phyloP scores from a whole-genome alignment of 1,140 invertebrate species.

The Sitodiplosis mosellana region DNA sequence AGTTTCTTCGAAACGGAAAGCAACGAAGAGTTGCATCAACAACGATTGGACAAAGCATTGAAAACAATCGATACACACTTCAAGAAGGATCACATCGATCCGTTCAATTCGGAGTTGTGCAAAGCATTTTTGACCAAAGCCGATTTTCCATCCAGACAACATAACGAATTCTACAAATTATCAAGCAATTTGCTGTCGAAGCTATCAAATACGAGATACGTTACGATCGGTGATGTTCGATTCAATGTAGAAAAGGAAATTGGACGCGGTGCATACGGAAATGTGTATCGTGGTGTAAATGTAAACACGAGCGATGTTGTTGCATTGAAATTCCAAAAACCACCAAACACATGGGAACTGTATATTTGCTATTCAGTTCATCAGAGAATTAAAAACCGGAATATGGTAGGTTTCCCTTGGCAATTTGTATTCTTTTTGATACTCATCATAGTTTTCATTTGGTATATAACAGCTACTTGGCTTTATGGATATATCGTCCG shows the following conservation, averaged over 20 bases:
- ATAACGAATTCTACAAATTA: slow-evolving; percentile 19
- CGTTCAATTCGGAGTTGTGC: slow-evolving; percentile 36
- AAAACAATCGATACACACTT: slow-evolving; percentile 19
- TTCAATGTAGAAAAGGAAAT: slow-evolving; percentile 55
- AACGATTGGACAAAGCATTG: slow-evolving; percentile 17
- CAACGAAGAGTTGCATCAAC: slow-evolving; percentile 18
- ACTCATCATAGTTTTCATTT: neutral
- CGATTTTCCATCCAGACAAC: slow-evolving; percentile 26
- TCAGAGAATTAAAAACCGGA: slow-evolving; percentile 39
- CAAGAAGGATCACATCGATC: slow-evolving; percentile 27
- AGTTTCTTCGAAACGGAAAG: slow-evolving; percentile 24
- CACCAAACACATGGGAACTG: slow-evolving; percentile 61
- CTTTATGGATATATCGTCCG: slow-evolving; percentile 45
- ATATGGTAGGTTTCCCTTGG: slow-evolving; percentile 30
- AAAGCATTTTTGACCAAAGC: slow-evolving; percentile 33
- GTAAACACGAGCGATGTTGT: slow-evolving; percentile 36
- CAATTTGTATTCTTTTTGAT: neutral
- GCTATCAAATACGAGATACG: slow-evolving; percentile 28
- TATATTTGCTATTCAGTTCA: slow-evolving; percentile 64
- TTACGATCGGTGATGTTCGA: slow-evolving; percentile 32
- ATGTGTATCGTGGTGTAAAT: slow-evolving; percentile 31
- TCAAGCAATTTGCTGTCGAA: slow-evolving; percentile 22
- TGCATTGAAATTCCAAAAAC: slow-evolving; percentile 59
- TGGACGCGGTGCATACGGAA: slow-evolving; percentile 56
- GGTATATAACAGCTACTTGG: slow-evolving; percentile 31